Base-by-base conservation (phyloP, 2,888 invertebrate genomes). In the Anarsia innoxiella region DNA sequence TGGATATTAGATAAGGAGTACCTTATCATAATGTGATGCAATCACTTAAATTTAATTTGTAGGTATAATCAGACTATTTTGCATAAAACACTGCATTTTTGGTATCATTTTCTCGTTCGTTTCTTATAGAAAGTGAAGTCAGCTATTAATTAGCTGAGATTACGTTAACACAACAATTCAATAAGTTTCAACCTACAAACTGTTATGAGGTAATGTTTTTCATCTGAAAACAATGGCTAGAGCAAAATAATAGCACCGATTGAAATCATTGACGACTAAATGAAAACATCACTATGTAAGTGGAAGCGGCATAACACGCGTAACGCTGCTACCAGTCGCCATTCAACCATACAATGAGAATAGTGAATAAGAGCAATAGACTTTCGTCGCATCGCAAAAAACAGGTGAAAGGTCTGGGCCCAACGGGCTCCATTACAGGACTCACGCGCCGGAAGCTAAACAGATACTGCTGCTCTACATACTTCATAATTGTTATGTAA, bases 401-500 rank as follows among this genome's bases (percentile, higher is more conserved):
- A 49, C 48, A 38, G 44, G 59, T 59, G 59, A 60, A 58, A 57
- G 57, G 51, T 52, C 36, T 36, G 38, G 45, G 42, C 49, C 52
- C 47, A 49, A 42, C 36, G 32, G 43, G 42, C 45, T 44, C 50
- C 53, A 51, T 59, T 53, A 48, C 48, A 60, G 56, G 56, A 59
- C 48, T 42, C 42, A 38, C 40, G 40, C 40, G 34, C 42, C 51
- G 53, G 46, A 53, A 48, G 48, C 44, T 36, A 36, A 13, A 45
- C 37, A 48, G 56, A 51, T 58, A 55, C 53, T 32, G 23, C 10
- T 50, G 48, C 39, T 53, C 45, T 44, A 56, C 51, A 48, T 58
- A 45, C 36, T 48, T 51, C 42, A 53, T 49, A 48, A 45, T 46
- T 45, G 42, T 63, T 66, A 59, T 49, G 46, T 53, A 64, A 60